Evolutionary conservation across 2,113 vertebrate species (phyloP).

Genomic region (Piprites chloris): DNA sequence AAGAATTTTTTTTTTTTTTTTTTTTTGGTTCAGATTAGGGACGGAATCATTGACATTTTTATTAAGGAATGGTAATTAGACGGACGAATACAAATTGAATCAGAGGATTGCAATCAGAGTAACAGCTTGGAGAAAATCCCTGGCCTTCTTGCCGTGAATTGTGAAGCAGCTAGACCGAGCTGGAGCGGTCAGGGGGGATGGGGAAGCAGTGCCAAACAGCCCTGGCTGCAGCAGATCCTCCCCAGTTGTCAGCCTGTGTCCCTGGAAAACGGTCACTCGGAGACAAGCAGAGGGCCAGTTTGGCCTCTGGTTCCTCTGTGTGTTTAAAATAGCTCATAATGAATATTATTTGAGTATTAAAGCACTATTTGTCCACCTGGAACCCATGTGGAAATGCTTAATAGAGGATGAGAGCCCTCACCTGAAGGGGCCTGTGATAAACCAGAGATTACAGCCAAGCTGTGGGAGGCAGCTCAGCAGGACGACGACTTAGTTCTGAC

Average conservation of each 20-base stretch:
- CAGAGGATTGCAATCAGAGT: background rate
- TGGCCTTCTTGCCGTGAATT: background rate
- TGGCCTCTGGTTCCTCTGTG: background rate
- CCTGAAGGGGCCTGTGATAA: background rate
- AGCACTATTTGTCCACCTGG: too few species aligned
- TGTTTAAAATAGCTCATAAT: background rate
- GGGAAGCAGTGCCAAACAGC: background rate
- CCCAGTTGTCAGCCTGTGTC: background rate
- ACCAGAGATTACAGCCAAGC: background rate
- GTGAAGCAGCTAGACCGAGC: background rate
- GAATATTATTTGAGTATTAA: background rate
- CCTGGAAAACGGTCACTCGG: background rate
- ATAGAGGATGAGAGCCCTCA: background rate
- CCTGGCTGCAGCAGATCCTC: background rate
- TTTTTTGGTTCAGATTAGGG: background rate
- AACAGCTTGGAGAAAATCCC: background rate
- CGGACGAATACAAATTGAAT: background rate
- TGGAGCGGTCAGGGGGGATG: background rate
- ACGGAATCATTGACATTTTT: background rate
- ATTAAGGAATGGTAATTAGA: background rate
- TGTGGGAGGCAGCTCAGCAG: background rate
- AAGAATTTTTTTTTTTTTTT: background rate
- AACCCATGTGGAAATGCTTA: background rate
- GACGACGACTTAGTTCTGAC: fast-evolving
- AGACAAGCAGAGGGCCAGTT: background rate